phyloP scores from a whole-genome alignment of 2,888 invertebrate species.

The Lithophane semibrunnea region DNA sequence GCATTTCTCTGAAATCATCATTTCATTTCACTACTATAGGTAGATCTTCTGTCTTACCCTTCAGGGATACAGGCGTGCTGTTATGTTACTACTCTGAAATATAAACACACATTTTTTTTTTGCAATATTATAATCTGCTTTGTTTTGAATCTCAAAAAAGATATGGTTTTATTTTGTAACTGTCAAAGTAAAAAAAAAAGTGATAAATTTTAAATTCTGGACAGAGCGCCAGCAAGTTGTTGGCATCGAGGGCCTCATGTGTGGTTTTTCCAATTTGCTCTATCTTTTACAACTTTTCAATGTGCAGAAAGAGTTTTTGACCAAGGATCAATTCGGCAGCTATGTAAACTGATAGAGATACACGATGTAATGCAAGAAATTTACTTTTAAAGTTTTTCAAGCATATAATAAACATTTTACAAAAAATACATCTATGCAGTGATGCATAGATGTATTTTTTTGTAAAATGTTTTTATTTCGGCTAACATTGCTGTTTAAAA shows the following conservation, averaged over 20 bases:
- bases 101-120: slow-evolving; percentile 34
- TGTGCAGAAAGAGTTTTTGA: neutral
- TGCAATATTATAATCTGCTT: slow-evolving; percentile 58
- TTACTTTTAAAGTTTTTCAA: neutral
- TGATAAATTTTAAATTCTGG: neutral
- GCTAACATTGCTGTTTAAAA: neutral
- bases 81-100: slow-evolving; percentile 68
- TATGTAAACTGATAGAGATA: slow-evolving; percentile 8
- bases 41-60: neutral
- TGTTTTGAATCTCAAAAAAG: slow-evolving; percentile 72
- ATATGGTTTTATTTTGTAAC: slow-evolving; percentile 25
- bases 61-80: neutral
- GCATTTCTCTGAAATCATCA: slow-evolving; percentile 70
- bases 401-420: too few species aligned
- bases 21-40: neutral
- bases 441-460: neutral
- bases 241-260: neutral
- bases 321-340: neutral
- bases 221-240: neutral
- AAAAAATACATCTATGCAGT: too few species aligned
- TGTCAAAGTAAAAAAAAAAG: neutral
- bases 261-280: neutral
- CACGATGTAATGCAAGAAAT: neutral
- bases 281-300: neutral
- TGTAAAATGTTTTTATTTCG: neutral